Base-by-base conservation (phyloP, 2,888 invertebrate species). In the Leucozona laternaria region DNA sequence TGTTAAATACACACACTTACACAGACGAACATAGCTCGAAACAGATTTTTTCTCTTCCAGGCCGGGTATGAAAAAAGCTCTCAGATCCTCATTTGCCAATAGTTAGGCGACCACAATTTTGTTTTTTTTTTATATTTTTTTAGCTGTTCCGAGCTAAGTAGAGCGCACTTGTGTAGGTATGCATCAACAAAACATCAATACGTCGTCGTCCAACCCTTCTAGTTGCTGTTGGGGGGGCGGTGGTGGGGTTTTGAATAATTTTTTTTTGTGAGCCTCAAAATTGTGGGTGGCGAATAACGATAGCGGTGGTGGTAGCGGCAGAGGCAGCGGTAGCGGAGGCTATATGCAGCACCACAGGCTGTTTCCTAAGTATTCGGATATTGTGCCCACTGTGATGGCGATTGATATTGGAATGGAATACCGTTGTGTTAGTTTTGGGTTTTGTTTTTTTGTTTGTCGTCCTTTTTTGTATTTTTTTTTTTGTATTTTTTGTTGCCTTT, bases 61-160 rank as follows among this genome's bases (percentile, higher is more conserved):
- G 70, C 57, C 37, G 70, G 73, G 53, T 37, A 73, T 85, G 75
- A 86, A 86, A 79, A 86, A 86, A 82, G 86, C 86, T 82, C 82
- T 82, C 85, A 85, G 85, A 85, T 85, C 85, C 85, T 85, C 86
- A 86, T 86, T 86, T 86, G 86, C 86, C 86, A 86, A 86, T 86
- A 86, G 86, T 86, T 86, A 86, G 86, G 86, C 86, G 86, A 86
- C 86, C 86, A 82, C 82, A 73, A 57, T 82, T 78, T 68, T 75
- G 55, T 80, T 85, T 85, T 75, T 80, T 85, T 85, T 58, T 34
- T 57, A 7, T n/a, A 11, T 66, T 77, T 55, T 81, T 77, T 79
- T 75, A 68, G 28, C 60, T 60, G 66, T 60, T 57, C 68, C 57
- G 78, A 81, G 81, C 77, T 86, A 86, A 82, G 86, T 86, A 86